Percentiles rank a stretch among this genome's conserved stretches.
Conservation (phyloP, 2,888 invertebrate genomes). For the Gortyna flavago region DNA sequence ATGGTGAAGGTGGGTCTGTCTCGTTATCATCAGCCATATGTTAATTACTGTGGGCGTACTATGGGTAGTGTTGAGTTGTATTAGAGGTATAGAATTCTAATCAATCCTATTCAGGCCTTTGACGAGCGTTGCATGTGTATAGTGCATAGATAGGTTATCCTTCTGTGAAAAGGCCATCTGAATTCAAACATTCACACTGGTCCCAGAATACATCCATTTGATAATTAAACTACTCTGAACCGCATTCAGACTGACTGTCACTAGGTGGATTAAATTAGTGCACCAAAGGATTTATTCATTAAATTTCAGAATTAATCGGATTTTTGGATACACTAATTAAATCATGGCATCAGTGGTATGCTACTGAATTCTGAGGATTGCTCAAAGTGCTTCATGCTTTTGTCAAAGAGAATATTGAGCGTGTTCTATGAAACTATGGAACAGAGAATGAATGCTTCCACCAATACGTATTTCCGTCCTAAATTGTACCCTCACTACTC, state of each 20-base stretch:
- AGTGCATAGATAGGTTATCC: background rate
- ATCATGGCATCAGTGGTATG: background rate
- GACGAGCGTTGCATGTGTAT: background rate
- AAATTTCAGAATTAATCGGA: background rate
- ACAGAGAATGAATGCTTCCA: background rate
- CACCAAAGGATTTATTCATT: background rate
- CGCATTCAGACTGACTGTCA: background rate
- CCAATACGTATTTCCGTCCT: background rate
- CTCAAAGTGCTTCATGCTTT: background rate
- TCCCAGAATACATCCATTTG: background rate
- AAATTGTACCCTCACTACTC: background rate
- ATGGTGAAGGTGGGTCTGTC: too few species aligned
- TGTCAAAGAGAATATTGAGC: constrained; percentile 3
- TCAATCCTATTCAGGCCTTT: background rate
- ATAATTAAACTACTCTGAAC: background rate
- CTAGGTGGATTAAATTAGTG: background rate
- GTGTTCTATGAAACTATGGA: background rate
- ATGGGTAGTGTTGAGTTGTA: too few species aligned
- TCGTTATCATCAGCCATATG: too few species aligned
- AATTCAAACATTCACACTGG: background rate
- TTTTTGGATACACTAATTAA: background rate
- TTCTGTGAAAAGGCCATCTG: background rate
- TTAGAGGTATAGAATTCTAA: background rate
- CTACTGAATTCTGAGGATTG: background rate
- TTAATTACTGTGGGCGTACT: too few species aligned